Evolutionary conservation across 2,797 vertebrate genomes (phyloP).

Genomic region (Tauraco hartlaubi): DNA sequence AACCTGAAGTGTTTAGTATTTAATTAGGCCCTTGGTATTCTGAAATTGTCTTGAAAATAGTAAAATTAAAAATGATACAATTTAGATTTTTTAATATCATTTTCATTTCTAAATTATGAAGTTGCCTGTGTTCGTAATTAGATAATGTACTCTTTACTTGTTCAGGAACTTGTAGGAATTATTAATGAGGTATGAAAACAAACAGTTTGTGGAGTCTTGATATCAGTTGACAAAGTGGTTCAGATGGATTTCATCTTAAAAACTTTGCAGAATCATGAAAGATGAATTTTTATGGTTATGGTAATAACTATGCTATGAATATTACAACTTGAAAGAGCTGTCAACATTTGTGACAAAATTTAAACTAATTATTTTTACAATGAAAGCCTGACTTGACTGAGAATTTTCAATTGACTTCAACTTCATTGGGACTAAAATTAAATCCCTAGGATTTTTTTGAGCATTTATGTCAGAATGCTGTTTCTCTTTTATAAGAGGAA

Average conservation of each 20-base stretch:
- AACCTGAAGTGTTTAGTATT: neutral
- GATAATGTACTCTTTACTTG: neutral
- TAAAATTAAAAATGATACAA: neutral
- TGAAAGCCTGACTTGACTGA: constrained; percentile 3
- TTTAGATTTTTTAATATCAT: neutral
- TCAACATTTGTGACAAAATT: constrained; percentile 9
- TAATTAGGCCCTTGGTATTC: neutral
- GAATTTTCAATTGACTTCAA: constrained; percentile 12
- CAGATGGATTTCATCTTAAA: neutral
- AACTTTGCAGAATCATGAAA: neutral
- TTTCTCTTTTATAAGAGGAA: neutral
- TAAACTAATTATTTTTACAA: constrained; percentile 2
- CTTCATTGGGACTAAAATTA: neutral
- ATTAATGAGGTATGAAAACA: neutral
- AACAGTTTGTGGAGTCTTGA: neutral
- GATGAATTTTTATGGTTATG: neutral
- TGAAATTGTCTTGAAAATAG: neutral
- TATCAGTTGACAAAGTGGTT: neutral
- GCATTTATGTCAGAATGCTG: neutral
- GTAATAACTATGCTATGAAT: neutral
- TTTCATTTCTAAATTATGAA: neutral
- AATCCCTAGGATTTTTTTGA: neutral
- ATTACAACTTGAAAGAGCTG: neutral
- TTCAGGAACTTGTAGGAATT: neutral
- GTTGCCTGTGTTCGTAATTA: neutral